phyloP scores from a whole-genome alignment of 2,797 vertebrate species.

The Phrynocephalus vlangalii region DNA sequence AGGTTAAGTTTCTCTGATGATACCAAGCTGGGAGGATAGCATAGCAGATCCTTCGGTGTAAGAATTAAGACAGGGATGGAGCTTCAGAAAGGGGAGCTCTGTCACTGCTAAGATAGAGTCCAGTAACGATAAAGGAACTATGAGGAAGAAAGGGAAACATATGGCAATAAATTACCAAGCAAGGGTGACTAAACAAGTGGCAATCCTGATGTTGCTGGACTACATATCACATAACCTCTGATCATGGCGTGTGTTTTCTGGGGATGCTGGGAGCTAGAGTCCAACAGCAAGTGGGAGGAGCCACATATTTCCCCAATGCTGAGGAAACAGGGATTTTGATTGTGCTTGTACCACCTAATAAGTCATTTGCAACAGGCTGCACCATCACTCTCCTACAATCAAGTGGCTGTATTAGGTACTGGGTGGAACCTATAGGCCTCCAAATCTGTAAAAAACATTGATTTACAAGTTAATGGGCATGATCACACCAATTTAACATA shows the following conservation, averaged over 20 bases:
- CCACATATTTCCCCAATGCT: neutral
- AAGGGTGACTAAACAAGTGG: neutral
- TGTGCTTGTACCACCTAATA: neutral
- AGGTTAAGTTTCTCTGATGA: constrained; percentile 49
- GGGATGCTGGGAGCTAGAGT: neutral
- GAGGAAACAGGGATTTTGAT: neutral
- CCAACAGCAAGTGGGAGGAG: neutral
- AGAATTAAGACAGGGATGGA: constrained; percentile 50
- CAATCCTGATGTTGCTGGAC: neutral
- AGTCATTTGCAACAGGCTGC: neutral
- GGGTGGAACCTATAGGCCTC: neutral
- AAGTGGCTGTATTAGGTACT: neutral
- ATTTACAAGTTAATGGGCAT: neutral
- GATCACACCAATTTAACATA: neutral
- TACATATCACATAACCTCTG: neutral
- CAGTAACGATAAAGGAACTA: fast-evolving
- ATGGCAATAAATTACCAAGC: neutral
- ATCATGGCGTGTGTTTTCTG: neutral
- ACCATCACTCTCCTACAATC: neutral
- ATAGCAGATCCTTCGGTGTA: constrained; percentile 23
- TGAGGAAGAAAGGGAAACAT: neutral
- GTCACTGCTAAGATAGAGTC: neutral
- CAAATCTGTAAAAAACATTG: neutral
- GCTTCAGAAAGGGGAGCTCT: neutral
- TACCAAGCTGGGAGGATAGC: constrained; percentile 19